These are phyloP conservation scores for Drosophila pectinifera DNA, from an alignment of 1,140 invertebrate species.

Conservation along the genomic window DNA sequence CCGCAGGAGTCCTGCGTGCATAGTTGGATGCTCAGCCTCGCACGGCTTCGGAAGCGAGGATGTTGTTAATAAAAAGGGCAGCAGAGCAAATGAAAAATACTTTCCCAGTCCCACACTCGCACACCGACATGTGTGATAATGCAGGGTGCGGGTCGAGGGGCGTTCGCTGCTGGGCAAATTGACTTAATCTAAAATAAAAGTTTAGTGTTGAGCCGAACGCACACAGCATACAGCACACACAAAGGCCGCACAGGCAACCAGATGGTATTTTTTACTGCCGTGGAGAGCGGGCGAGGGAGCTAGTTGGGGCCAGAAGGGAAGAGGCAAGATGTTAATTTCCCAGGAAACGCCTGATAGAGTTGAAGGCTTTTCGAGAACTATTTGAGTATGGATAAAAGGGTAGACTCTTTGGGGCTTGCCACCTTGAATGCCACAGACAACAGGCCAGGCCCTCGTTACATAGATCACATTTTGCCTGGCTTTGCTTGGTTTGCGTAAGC, in stretches of 20 bases:
- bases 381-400: slow-evolving; percentile 67
- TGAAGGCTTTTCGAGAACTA: slow-evolving; percentile 80
- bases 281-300: slow-evolving; percentile 27
- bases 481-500: slow-evolving; percentile 1
- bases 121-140: slow-evolving; percentile 8
- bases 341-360: slow-evolving; percentile 82
- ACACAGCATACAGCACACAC: slow-evolving; percentile 54
- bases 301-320: slow-evolving; percentile 32
- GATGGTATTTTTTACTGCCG: slow-evolving; percentile 59
- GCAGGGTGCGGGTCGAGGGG: neutral
- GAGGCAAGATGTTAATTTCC: slow-evolving; percentile 76
- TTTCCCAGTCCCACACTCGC: slow-evolving; percentile 28
- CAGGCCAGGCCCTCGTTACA: slow-evolving; percentile 58
- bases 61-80: slow-evolving; percentile 77
- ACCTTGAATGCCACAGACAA: slow-evolving; percentile 27
- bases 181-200: slow-evolving; percentile 83
- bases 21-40: slow-evolving; percentile 62
- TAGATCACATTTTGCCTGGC: slow-evolving; percentile 64
- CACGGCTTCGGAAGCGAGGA: slow-evolving; percentile 27
- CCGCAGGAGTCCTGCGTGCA: slow-evolving; percentile 23
- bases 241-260: slow-evolving; percentile 36
- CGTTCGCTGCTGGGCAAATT: slow-evolving; percentile 56
- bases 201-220: slow-evolving; percentile 62
- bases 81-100: slow-evolving; percentile 75
- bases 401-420: slow-evolving; percentile 18